phyloP scores from a whole-genome alignment of 2,113 vertebrate genomes.

The Oryzias celebensis region DNA sequence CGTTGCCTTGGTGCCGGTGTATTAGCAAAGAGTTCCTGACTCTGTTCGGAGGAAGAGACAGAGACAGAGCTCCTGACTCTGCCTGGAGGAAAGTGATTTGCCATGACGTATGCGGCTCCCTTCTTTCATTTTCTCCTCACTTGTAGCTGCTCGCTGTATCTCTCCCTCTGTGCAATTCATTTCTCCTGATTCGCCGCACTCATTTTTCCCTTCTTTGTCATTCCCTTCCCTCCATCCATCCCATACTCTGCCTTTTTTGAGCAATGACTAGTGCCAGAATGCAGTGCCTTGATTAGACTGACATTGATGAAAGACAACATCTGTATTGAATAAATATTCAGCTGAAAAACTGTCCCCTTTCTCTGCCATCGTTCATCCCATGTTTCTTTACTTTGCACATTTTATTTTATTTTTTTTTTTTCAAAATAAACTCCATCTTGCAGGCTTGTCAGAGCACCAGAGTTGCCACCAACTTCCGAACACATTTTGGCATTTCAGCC shows the following conservation, averaged over 20 bases:
- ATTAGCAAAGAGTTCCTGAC: constrained; percentile 60
- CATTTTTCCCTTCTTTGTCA: constrained; percentile 64
- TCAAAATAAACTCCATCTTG: constrained; percentile 25
- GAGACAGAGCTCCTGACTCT: constrained; percentile 48
- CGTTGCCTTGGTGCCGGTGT: constrained; percentile 77
- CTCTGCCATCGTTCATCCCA: constrained; percentile 31
- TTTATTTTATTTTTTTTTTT: constrained; percentile 16
- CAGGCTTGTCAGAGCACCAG: constrained; percentile 24
- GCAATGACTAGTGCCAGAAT: constrained; percentile 57
- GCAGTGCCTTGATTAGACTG: constrained; percentile 56
- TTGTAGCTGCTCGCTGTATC: constrained; percentile 37
- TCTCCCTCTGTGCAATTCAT: constrained; percentile 53
- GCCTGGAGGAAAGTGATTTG: constrained; percentile 65
- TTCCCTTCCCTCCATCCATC: constrained; percentile 53
- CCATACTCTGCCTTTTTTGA: constrained; percentile 17
- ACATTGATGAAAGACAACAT: constrained; percentile 68
- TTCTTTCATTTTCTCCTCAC: constrained; percentile 37
- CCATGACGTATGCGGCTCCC: constrained; percentile 55
- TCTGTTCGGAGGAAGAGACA: constrained; percentile 34
- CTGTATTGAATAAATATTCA: constrained; percentile 65
- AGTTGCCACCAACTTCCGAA: constrained; percentile 35
- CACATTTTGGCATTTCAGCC: constrained; percentile 37
- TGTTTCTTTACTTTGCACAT: too few species aligned
- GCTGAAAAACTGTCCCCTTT: constrained; percentile 50
- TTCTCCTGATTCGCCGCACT: constrained; percentile 41